Evolutionary conservation across 2,797 vertebrate species (phyloP), one percentile per base, ranked within the genome.

Genomic region (Harpagifer antarcticus): DNA sequence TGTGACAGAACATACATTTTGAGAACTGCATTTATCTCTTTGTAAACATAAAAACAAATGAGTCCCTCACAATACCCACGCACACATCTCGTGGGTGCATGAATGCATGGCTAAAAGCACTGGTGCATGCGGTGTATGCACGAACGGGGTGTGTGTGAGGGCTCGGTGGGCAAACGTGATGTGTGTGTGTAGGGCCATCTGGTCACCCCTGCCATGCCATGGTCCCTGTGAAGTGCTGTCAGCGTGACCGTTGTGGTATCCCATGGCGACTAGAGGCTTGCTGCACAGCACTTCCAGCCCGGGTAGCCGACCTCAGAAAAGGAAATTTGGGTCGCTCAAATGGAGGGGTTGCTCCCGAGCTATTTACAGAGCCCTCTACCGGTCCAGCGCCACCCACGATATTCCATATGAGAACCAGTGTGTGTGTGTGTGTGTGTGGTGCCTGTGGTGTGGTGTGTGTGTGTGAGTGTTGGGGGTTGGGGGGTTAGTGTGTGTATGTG

Each of bases 261-360:
- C 93, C 86, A 82, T 94, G 94, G 94, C 92, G 94, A 95, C 94
- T 91, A 84, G 88, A 94, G 92, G 92, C 84, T 95, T 93, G 92
- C 94, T 92, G 89, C 90, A 91, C 93, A 91, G 94, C 95, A 94
- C 95, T 95, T 95, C 91, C 91, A 94, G 87, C 89, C 93, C 86
- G 88, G 85, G 89, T 85, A 82, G 88, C 80, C 82, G 67, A 95
- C 95, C 95, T 95, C 95, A 96, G 94, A 93, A 95, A 94, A 96
- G 94, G 95, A 96, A 95, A 95, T 94, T 93, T 95, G 94, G 94
- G 91, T 93, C 83, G 86, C 78, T 86, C 78, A 95, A 95, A 94
- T 94, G 89, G 94, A 94, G 91, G 93, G 94, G 92, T 94, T 95
- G 93, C 93, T 95, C 92, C 92, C 66, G 84, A 90, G 91, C 93